Conservation (phyloP, 2,113 vertebrate species). For the Equus przewalskii region DNA sequence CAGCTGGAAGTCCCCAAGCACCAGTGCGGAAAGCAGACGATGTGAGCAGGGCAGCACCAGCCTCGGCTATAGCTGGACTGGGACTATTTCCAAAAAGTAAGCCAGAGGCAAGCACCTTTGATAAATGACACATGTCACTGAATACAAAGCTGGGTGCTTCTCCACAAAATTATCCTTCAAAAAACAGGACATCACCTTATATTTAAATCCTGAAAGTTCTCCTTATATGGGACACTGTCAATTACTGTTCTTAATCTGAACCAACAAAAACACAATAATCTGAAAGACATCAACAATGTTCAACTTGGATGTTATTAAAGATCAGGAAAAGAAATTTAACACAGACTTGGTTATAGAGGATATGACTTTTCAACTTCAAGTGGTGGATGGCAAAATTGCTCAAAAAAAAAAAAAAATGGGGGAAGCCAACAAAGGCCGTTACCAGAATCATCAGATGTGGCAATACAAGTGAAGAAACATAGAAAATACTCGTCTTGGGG, state of each 20-base stretch:
- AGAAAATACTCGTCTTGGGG: background rate
- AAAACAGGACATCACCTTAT: background rate
- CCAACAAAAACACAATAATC: background rate
- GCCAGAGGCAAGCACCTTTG: background rate
- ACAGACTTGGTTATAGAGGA: background rate
- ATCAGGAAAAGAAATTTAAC: slow-evolving; percentile 5
- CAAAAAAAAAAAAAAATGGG: background rate
- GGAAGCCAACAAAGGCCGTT: background rate
- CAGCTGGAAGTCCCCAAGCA: background rate
- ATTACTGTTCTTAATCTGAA: slow-evolving; percentile 16
- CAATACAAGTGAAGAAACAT: background rate
- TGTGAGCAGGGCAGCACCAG: rapidly evolving
- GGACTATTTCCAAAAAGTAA: background rate
- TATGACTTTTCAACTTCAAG: background rate
- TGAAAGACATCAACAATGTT: background rate
- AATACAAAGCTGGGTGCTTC: background rate
- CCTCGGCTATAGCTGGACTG: background rate
- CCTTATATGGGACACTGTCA: background rate
- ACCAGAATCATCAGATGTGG: background rate
- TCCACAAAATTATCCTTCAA: slow-evolving; percentile 4
- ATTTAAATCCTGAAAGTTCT: background rate
- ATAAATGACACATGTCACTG: background rate
- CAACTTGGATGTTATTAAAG: background rate
- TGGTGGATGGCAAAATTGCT: background rate
- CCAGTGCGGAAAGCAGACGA: background rate